Conservation (phyloP, 2,888 invertebrate genomes). For the Pyralis farinalis region DNA sequence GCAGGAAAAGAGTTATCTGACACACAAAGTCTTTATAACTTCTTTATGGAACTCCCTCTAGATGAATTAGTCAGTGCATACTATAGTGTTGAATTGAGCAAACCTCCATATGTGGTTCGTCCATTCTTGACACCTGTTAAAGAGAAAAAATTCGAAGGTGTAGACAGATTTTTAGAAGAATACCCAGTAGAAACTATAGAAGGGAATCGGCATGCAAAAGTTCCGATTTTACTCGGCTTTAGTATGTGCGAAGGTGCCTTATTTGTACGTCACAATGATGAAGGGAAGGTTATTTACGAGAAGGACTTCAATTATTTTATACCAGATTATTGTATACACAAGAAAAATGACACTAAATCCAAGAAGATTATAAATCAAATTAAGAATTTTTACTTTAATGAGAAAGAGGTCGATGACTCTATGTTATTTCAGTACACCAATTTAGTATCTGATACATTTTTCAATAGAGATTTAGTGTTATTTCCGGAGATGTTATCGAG, state of each 20-base stretch:
- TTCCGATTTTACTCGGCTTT: constrained; percentile 44
- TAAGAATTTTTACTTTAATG: constrained; percentile 45
- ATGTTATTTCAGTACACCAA: constrained; percentile 38
- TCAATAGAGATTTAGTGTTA: constrained; percentile 40
- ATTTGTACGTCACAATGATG: constrained; percentile 42
- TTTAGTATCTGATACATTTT: constrained; percentile 48
- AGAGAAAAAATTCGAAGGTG: constrained; percentile 47
- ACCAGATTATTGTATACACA: constrained; percentile 38
- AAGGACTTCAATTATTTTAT: constrained; percentile 46
- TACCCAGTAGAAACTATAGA: constrained; percentile 38
- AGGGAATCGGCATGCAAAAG: constrained; percentile 37
- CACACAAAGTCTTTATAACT: constrained; percentile 35
- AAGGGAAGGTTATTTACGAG: constrained; percentile 36
- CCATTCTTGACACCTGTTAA: constrained; percentile 52
- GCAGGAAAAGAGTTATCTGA: constrained; percentile 42
- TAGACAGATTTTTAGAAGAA: constrained; percentile 47
- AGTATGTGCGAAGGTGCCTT: constrained; percentile 53
- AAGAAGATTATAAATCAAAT: constrained; percentile 30
- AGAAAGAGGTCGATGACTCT: constrained; percentile 25
- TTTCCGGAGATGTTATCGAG: constrained; percentile 40
- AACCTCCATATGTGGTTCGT: constrained; percentile 33
- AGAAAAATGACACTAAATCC: constrained; percentile 29
- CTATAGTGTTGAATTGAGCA: constrained; percentile 36
- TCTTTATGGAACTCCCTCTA: constrained; percentile 35
- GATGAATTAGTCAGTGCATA: constrained; percentile 51